Conservation (phyloP, 1,140 invertebrate species). For the Philopotamus ludificatus region DNA sequence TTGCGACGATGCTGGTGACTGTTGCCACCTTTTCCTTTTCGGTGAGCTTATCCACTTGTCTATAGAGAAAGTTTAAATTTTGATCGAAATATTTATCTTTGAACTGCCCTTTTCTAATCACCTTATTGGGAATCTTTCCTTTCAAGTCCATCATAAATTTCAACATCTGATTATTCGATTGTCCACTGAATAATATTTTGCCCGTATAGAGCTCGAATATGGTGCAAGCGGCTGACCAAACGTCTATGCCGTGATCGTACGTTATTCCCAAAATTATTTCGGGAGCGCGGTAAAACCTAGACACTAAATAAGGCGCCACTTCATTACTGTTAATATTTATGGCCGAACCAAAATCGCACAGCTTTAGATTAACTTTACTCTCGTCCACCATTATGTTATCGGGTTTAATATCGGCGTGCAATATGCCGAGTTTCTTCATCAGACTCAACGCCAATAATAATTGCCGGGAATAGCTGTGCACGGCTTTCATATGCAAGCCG, state of each 20-base stretch:
- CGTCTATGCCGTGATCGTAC: constrained; percentile 97
- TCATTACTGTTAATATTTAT: constrained; percentile 93
- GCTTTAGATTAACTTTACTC: constrained; percentile 91
- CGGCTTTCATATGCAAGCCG: constrained; percentile 96
- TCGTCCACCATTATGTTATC: constrained; percentile 99
- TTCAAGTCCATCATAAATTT: constrained; percentile 99
- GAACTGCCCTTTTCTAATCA: constrained; percentile 92
- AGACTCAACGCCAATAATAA: constrained; percentile 91
- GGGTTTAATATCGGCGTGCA: constrained; percentile 99
- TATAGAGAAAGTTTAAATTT: constrained; percentile 96
- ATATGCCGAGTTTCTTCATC: constrained; percentile 92
- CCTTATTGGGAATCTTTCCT: constrained; percentile 96
- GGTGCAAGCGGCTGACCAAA: constrained; percentile 98
- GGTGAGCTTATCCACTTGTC: constrained; percentile 97
- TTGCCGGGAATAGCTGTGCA: constrained; percentile 96
- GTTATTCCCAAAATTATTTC: constrained; percentile 98
- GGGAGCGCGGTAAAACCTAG: constrained; percentile 95
- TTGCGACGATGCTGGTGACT: constrained; percentile 87
- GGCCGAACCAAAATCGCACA: constrained; percentile 99
- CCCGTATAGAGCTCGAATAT: constrained; percentile 98
- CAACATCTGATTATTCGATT: constrained; percentile 99
- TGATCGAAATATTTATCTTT: constrained; percentile 96
- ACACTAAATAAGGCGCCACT: constrained; percentile 96
- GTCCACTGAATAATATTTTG: constrained; percentile 97
- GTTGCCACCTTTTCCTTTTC: constrained; percentile 98